These are phyloP conservation scores for Tetramorium bicarinatum DNA, from an alignment of 2,888 invertebrate species.

Conservation along the genomic window DNA sequence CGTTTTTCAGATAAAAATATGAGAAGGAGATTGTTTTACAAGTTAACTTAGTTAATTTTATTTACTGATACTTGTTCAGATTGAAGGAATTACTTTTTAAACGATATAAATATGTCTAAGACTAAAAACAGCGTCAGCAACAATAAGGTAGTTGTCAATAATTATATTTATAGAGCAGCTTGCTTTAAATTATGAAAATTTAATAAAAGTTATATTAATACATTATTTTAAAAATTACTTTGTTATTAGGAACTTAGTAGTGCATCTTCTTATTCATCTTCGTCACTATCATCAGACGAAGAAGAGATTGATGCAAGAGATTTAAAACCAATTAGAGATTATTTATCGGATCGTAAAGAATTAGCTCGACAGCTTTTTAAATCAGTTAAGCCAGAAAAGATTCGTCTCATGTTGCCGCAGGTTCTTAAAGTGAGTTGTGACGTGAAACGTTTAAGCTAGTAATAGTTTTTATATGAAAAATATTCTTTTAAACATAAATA, in stretches of 20 bases:
- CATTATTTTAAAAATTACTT: slow-evolving; percentile 10
- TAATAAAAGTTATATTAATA: no score
- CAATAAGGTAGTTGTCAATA: slow-evolving; percentile 64
- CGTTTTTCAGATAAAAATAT: slow-evolving; percentile 21
- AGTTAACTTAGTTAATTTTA: not conserved
- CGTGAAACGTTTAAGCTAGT: not conserved
- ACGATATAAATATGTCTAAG: slow-evolving; percentile 61
- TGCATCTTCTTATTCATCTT: slow-evolving; percentile 86
- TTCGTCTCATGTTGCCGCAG: slow-evolving; percentile 85
- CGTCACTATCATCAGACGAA: slow-evolving; percentile 82
- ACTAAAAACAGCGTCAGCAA: slow-evolving; percentile 48
- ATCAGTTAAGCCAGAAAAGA: slow-evolving; percentile 84
- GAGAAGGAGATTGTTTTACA: not conserved
- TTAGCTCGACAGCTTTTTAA: slow-evolving; percentile 83
- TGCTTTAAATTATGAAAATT: slow-evolving; percentile 2
- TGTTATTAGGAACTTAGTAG: slow-evolving; percentile 67
- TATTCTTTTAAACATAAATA: not conserved
- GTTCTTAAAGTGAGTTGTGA: slow-evolving; percentile 79
- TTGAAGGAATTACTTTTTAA: not conserved
- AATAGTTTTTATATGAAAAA: not conserved
- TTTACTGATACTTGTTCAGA: not conserved
- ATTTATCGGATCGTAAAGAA: slow-evolving; percentile 81
- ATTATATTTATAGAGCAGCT: not conserved
- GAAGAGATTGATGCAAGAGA: slow-evolving; percentile 79
- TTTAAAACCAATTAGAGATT: slow-evolving; percentile 84